Conservation (phyloP, 2,113 vertebrate species). For the Oryzias curvinotus region DNA sequence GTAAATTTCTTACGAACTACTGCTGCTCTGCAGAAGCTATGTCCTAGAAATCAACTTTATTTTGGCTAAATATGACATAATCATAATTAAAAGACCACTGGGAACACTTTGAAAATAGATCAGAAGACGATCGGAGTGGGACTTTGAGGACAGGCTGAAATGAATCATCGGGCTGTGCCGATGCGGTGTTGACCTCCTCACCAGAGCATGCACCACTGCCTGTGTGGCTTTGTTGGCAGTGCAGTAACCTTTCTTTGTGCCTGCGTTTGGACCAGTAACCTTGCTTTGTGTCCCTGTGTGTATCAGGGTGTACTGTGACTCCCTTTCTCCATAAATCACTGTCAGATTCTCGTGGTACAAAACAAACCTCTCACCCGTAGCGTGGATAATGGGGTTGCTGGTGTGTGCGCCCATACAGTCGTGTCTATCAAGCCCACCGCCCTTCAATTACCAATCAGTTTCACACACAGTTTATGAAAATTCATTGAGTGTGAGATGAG, state of each 20-base stretch:
- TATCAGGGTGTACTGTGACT: slow-evolving; percentile 70
- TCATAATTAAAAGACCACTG: no score
- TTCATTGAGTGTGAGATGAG: slow-evolving; percentile 71
- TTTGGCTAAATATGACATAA: no score
- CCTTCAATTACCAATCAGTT: slow-evolving; percentile 60
- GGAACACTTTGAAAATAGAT: no score
- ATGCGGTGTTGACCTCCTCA: slow-evolving; percentile 61
- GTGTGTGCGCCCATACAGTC: slow-evolving; percentile 13
- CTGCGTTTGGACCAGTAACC: slow-evolving; percentile 67
- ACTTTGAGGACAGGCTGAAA: slow-evolving; percentile 45
- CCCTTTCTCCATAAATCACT: slow-evolving; percentile 74
- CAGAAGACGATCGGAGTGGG: no score
- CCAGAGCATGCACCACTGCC: slow-evolving; percentile 47
- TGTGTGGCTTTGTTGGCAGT: slow-evolving; percentile 59
- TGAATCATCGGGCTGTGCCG: slow-evolving; percentile 33
- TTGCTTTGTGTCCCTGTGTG: slow-evolving; percentile 70
- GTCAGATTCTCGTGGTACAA: slow-evolving; percentile 69
- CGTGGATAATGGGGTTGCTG: slow-evolving; percentile 60
- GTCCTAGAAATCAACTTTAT: no score
- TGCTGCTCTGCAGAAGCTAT: no score
- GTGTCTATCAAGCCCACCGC: slow-evolving; percentile 46
- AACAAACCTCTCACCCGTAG: slow-evolving; percentile 62
- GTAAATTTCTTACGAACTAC: no score
- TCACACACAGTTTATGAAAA: slow-evolving; percentile 68
- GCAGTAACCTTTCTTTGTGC: slow-evolving; percentile 68